phyloP scores from a whole-genome alignment of 2,888 invertebrate genomes.

The Caenorhabditis becei region DNA sequence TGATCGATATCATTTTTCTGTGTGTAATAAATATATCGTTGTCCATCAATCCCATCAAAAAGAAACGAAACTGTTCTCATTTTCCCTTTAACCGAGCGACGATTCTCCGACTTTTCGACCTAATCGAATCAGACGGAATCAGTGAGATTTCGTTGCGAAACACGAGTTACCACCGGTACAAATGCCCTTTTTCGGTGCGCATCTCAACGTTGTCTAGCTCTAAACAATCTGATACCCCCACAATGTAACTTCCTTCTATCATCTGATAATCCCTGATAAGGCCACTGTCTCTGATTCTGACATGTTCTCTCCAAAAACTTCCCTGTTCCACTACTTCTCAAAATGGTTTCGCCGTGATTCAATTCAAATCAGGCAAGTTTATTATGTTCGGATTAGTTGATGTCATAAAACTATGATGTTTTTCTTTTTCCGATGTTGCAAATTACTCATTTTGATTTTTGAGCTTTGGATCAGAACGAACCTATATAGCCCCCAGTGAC shows the following conservation, averaged over 20 bases:
- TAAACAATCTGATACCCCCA: no score
- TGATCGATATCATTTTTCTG: slow-evolving; percentile 27
- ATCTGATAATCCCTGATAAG: neutral
- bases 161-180: neutral
- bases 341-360: neutral
- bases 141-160: neutral
- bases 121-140: slow-evolving; percentile 18
- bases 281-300: no score
- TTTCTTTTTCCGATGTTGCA: neutral
- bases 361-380: slow-evolving; percentile 21
- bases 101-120: slow-evolving; percentile 16
- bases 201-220: neutral
- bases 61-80: slow-evolving; percentile 46
- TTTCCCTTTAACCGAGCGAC: slow-evolving; percentile 30
- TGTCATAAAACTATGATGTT: slow-evolving; percentile 47
- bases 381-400: slow-evolving; percentile 35
- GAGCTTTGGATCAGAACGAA: neutral
- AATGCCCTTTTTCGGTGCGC: slow-evolving; percentile 3
- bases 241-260: neutral
- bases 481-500: neutral
- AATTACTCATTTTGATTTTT: slow-evolving; percentile 14
- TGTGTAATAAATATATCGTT: slow-evolving; percentile 51
- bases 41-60: slow-evolving; percentile 27
- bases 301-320: neutral
- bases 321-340: neutral